Conservation (phyloP, 2,113 vertebrate genomes). For the Barnardius zonarius region DNA sequence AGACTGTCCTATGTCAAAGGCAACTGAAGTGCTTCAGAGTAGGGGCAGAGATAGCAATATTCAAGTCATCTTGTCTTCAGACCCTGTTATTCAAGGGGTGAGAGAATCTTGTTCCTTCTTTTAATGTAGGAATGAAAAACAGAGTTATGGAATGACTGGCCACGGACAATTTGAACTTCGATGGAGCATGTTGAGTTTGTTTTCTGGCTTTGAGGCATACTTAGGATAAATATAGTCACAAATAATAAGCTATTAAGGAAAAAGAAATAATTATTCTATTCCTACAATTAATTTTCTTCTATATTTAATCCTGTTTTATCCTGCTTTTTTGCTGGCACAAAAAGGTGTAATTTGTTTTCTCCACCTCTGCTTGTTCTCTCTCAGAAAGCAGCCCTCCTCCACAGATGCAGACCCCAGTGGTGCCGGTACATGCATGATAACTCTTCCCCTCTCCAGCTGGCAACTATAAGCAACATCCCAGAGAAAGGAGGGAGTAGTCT, state of each 20-base stretch:
- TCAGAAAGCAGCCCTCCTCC: background rate
- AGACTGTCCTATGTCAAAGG: background rate
- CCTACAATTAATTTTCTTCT: background rate
- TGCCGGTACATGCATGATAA: background rate
- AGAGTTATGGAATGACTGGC: background rate
- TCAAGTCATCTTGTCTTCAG: background rate
- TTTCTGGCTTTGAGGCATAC: background rate
- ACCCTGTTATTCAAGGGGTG: background rate
- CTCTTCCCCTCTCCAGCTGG: background rate
- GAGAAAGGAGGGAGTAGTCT: background rate
- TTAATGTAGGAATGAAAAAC: background rate
- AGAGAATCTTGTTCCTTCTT: background rate
- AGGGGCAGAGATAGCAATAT: background rate
- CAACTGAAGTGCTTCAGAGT: background rate
- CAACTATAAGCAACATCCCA: background rate
- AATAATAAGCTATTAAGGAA: background rate
- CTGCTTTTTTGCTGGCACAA: background rate
- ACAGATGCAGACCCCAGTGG: background rate
- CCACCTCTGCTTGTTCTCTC: background rate
- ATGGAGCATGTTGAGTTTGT: background rate
- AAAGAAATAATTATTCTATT: background rate
- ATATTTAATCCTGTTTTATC: background rate
- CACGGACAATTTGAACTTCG: background rate
- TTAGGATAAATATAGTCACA: background rate
- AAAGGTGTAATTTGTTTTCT: background rate